Evolutionary conservation across 2,113 vertebrate genomes (phyloP).

Genomic region (Clarias magur): DNA sequence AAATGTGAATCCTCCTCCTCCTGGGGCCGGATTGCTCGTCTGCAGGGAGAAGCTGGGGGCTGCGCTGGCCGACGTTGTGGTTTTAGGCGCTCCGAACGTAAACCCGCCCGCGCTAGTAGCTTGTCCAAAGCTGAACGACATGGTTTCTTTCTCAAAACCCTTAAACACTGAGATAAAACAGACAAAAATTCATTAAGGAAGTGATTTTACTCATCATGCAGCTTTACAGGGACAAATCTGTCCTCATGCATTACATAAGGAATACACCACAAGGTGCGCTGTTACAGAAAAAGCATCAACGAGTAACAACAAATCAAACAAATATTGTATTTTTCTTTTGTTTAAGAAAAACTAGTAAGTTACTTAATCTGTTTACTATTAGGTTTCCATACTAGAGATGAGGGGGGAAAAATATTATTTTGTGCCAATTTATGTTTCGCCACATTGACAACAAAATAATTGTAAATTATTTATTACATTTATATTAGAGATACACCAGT

Average conservation of each 20-base stretch:
- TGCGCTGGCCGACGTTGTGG: slow-evolving; percentile 56
- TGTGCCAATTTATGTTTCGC: no score
- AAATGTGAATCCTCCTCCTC: slow-evolving; percentile 73
- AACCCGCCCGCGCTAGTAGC: slow-evolving; percentile 71
- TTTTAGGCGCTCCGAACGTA: slow-evolving; percentile 71
- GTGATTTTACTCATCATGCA: not conserved
- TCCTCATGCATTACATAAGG: not conserved
- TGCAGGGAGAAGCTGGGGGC: slow-evolving; percentile 66
- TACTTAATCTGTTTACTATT: no score
- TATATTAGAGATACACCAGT: no score
- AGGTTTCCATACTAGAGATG: no score
- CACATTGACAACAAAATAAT: no score
- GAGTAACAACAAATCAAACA: not conserved
- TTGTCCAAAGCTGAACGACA: slow-evolving; percentile 78
- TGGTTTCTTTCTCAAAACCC: not conserved
- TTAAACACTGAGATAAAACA: slow-evolving; percentile 8
- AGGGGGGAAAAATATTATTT: no score
- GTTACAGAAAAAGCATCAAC: not conserved
- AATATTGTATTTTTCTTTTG: no score
- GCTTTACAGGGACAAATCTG: not conserved
- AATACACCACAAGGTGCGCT: not conserved
- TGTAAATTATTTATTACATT: no score
- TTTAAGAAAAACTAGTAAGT: no score
- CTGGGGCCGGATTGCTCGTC: slow-evolving; percentile 66
- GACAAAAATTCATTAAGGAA: not conserved